phyloP scores from a whole-genome alignment of 2,797 vertebrate species.

The Crocidura indochinensis region DNA sequence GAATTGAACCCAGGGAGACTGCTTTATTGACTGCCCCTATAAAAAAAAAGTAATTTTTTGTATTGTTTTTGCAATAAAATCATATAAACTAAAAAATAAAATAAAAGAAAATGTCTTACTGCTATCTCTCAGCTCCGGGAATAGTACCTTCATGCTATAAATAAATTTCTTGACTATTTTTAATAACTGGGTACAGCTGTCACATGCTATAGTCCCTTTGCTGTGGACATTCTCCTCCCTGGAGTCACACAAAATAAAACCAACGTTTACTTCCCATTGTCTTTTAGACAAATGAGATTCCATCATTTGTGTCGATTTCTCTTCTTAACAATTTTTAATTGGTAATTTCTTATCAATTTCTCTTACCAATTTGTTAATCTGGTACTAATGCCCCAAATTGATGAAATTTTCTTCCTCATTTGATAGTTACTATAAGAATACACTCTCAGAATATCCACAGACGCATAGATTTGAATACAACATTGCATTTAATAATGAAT shows the following conservation, averaged over 20 bases:
- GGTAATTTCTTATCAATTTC: not conserved
- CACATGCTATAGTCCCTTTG: not conserved
- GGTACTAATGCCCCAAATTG: not conserved
- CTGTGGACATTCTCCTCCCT: not conserved
- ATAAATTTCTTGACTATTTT: not conserved
- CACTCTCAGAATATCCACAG: no score
- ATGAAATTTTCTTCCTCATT: constrained; percentile 17
- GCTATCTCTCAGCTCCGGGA: no score
- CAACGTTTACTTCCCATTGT: not conserved
- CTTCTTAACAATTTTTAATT: not conserved
- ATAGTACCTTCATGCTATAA: no score
- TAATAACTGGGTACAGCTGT: not conserved
- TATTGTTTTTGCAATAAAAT: no score
- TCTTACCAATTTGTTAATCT: not conserved
- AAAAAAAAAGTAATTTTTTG: no score
- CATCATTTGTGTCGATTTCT: not conserved
- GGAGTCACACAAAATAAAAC: not conserved
- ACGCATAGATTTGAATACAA: no score
- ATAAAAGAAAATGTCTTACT: no score
- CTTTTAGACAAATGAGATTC: not conserved
- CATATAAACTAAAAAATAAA: no score
- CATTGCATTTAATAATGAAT: not conserved
- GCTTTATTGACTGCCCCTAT: no score
- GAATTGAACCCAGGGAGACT: no score
- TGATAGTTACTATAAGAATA: not conserved